phyloP scores from a whole-genome alignment of 1,140 invertebrate species.

The Drosophila pseudoananassae region DNA sequence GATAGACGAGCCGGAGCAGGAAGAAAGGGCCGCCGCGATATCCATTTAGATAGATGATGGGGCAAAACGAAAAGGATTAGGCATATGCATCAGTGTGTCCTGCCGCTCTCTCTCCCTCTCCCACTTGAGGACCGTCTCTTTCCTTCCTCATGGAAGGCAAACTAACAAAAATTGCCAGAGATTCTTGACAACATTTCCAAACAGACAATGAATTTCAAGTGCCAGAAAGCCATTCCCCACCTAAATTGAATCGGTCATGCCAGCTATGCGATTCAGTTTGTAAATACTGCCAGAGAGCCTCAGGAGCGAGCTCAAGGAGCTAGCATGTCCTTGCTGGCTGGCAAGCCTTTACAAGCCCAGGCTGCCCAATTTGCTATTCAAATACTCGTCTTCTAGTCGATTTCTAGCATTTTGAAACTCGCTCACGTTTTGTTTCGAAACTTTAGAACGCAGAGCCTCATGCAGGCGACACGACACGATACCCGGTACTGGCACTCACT shows the following conservation, averaged over 20 bases:
- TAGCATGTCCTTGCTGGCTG: background rate
- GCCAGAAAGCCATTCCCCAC: conserved; percentile 21
- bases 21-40: conserved; percentile 44
- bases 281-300: background rate
- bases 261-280: conserved; percentile 17
- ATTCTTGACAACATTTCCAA: conserved; percentile 35
- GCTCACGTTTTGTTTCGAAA: conserved; percentile 1
- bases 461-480: background rate
- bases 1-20: conserved; percentile 9
- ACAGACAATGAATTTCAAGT: conserved; percentile 69
- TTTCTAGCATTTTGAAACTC: background rate
- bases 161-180: conserved; percentile 36
- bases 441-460: too few species aligned
- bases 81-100: conserved; percentile 16
- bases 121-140: background rate
- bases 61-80: conserved; percentile 31
- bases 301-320: too few species aligned
- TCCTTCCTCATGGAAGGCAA: background rate
- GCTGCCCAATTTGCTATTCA: conserved; percentile 1
- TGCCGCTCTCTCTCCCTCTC: background rate
- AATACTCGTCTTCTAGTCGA: background rate
- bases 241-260: conserved; percentile 25
- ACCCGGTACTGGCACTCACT: background rate
- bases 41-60: conserved; percentile 76
- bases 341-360: background rate